Base-by-base conservation (phyloP, 2,113 vertebrate genomes). In the Tursiops truncatus region DNA sequence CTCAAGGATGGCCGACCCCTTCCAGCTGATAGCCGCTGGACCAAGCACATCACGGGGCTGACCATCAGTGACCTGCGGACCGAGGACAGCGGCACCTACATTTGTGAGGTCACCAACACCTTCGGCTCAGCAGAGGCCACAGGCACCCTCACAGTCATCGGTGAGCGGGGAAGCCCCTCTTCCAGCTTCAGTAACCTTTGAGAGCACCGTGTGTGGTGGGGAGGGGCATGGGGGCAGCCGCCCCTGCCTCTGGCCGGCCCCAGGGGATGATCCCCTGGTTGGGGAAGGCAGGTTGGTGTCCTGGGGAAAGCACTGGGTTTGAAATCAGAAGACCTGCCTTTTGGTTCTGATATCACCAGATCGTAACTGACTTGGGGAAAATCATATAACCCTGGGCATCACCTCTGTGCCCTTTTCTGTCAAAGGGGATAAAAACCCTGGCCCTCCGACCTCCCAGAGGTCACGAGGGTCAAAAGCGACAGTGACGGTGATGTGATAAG, bases 61-160 rank as follows among this genome's bases (percentile, higher is more conserved):
- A 99, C 99, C 83, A 98, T 99, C 98, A 99, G 99, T 1, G 99
- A 99, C 97, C 98, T 99, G 97, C 99, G 99, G 21, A 98, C 99
- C 0, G 99, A 99, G 98, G 99, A 99, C 98, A 99, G 99, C 0
- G 99, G 99, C 58, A 99, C 99, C 97, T 99, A 99, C 98, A 99
- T 99, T 97, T 99, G 99, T 79, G 99, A 99, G 98, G 99, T 99
- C 98, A 99, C 99, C 97, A 99, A 99, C 98, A 99, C 99, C 98
- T 99, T 99, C 0, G 99, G 99, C 93, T 99, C 99, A 5, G 99
- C 99, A 93, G 99, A 99, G 98, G 99, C 99, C 98, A 99, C 99
- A 0, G 99, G 99, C 95, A 99, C 99, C 98, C 99, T 99, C 98
- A 99, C 99, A 0, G 99, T 99, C 97, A 99, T 99, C 23, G 99